Evolutionary conservation across 1,140 invertebrate species (phyloP).

Genomic region (Pseudomyrmex dendroicus): DNA sequence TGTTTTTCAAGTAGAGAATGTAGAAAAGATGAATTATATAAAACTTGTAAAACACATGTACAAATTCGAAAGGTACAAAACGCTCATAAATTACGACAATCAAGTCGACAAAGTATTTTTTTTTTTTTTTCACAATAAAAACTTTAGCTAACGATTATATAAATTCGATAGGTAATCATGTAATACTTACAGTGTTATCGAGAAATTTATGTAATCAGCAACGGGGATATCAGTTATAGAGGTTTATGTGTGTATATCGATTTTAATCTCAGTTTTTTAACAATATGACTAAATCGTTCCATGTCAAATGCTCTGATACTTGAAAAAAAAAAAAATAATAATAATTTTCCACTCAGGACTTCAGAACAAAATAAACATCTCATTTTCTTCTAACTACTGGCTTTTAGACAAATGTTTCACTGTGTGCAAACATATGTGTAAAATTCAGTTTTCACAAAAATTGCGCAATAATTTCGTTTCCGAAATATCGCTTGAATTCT

Average conservation of each 20-base stretch:
- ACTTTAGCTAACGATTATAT: conserved; percentile 6
- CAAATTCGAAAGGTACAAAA: conserved; percentile 1
- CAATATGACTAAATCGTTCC: conserved; percentile 5
- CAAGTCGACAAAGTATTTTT: background rate
- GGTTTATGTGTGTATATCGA: background rate
- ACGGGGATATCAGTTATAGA: background rate
- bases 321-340: background rate
- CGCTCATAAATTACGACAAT: background rate
- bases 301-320: background rate
- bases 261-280: background rate
- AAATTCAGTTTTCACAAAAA: background rate
- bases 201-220: background rate
- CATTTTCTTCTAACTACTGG: too few relatives aligned
- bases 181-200: background rate
- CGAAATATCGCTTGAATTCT: background rate
- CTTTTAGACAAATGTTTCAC: too few relatives aligned
- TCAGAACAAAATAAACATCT: background rate
- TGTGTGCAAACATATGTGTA: background rate
- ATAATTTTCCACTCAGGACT: background rate
- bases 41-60: conserved; percentile 15
- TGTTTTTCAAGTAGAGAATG: background rate
- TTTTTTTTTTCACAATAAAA: background rate
- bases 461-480: background rate
- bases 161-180: background rate
- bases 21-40: background rate